Percentiles rank a stretch among this genome's conserved stretches.
phyloP scores from a whole-genome alignment of 1,140 invertebrate genomes.

The Dendrolimus punctatus region DNA sequence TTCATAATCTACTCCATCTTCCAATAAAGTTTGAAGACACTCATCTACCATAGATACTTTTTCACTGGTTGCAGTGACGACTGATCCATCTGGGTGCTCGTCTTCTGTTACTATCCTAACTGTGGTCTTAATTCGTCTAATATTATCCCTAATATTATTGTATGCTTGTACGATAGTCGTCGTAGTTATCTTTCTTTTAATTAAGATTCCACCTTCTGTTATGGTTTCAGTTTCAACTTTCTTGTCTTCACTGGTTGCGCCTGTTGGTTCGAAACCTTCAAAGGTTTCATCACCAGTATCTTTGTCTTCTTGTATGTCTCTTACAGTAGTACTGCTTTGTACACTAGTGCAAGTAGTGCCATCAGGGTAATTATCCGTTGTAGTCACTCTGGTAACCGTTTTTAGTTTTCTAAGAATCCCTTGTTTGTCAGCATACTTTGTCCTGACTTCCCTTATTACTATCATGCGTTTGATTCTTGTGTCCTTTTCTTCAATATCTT shows the following conservation, averaged over 20 bases:
- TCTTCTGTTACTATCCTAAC: constrained; percentile 55
- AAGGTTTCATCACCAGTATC: constrained; percentile 31
- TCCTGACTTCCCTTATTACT: constrained; percentile 33
- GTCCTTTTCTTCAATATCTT: constrained; percentile 44
- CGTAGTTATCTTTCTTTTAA: constrained; percentile 48
- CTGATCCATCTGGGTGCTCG: constrained; percentile 56
- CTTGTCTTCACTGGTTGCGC: constrained; percentile 37
- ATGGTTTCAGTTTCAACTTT: constrained; percentile 36
- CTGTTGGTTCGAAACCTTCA: constrained; percentile 37
- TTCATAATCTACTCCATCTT: constrained; percentile 20
- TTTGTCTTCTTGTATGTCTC: constrained; percentile 24
- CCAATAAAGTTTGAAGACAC: constrained; percentile 9
- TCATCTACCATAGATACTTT: constrained; percentile 46
- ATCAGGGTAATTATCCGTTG: constrained; percentile 46
- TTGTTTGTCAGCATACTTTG: constrained; percentile 31
- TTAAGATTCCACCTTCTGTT: constrained; percentile 33
- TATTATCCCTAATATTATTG: constrained; percentile 26
- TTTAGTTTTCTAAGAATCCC: constrained; percentile 42
- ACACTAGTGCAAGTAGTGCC: constrained; percentile 33
- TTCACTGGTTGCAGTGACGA: constrained; percentile 53
- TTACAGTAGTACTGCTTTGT: constrained; percentile 29
- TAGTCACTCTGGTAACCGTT: constrained; percentile 43
- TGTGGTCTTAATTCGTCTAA: constrained; percentile 49
- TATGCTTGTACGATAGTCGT: constrained; percentile 47
- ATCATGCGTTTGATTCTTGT: constrained; percentile 34